Percentiles rank a stretch among this genome's conserved stretches.
phyloP scores from a whole-genome alignment of 1,140 invertebrate genomes.

The Ericerus pela region DNA sequence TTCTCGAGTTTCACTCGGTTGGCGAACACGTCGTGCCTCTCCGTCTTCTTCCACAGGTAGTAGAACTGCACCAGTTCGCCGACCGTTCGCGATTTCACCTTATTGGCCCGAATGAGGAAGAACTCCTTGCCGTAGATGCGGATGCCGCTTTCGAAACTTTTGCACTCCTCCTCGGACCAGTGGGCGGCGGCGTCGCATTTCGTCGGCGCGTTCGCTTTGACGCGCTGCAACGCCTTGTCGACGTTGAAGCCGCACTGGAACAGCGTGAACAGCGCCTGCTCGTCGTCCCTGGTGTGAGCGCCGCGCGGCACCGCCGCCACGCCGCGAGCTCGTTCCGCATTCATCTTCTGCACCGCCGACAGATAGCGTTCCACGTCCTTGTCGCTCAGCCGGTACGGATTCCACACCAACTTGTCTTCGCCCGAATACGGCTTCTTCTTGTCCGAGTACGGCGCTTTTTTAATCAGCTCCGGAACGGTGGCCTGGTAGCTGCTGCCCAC shows the following conservation, averaged over 20 bases:
- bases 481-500: conserved; percentile 90
- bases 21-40: conserved; percentile 80
- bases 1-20: conserved; percentile 70
- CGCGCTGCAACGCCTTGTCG: conserved; percentile 75
- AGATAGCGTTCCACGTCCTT: conserved; percentile 68
- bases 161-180: conserved; percentile 96
- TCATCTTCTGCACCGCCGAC: conserved; percentile 44
- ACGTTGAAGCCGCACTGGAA: conserved; percentile 88
- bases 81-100: conserved; percentile 85
- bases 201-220: conserved; percentile 61
- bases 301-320: conserved; percentile 51
- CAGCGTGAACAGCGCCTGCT: conserved; percentile 79
- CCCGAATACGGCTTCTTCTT: conserved; percentile 90
- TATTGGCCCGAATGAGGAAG: conserved; percentile 82
- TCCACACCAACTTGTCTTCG: conserved; percentile 89
- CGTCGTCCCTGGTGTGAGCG: conserved; percentile 76
- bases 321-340: conserved; percentile 33
- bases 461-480: conserved; percentile 76
- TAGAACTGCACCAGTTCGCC: conserved; percentile 96
- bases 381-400: conserved; percentile 59
- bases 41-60: conserved; percentile 98
- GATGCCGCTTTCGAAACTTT: conserved; percentile 89
- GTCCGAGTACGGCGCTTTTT: conserved; percentile 52
- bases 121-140: conserved; percentile 92
- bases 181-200: conserved; percentile 53